Base-by-base conservation (phyloP, 2,888 invertebrate genomes). In the Listrodromus nycthemerus region DNA sequence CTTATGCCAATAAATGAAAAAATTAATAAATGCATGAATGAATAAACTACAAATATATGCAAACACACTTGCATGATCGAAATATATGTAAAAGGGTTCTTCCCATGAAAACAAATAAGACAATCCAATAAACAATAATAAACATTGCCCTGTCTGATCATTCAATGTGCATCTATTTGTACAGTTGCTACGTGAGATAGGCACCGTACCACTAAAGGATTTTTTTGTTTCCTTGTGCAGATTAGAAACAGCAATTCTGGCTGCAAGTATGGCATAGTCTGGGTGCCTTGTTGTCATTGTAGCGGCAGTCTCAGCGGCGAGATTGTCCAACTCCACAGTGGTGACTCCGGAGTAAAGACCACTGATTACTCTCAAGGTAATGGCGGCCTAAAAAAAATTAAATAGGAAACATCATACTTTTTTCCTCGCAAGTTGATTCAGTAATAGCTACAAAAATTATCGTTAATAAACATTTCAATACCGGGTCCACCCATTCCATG, bases 301-400 rank as follows among this genome's bases (percentile, higher is more conserved):
- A 13, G 99, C 99, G n/a, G 99, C 98, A 55, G 98, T 99, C 94
- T 99, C 99, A 0, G 99, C 99, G 63, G 99, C 99, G 86, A 99
- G 94, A 93, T 99, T 99, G 94, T 99, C 99, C 88, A 99, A 94
- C 93, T 99, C 99, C 21, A 98, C 97, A 0, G 99, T 99, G 7
- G 98, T 98, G 1, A 99, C 99, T 16, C 99, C 99, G 83, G 97
- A 96, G 93, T 99, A 99, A 55, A 99, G 95, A 0, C 99, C 99
- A 94, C 95, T 97, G 87, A 99, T 98, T 0, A 99, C 99, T 94
- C 98, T 98, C 86, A 97, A 94, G 0, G 98, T 98, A 84, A 98
- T 97, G 67, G 96, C 95, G 10, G 97, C 95, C 97, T 97, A 86
- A 86, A 86, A 79, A 78, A 67, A 52, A 65, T 30, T 50, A 41